Evolutionary conservation across 1,140 invertebrate species (phyloP), one percentile per base, ranked within the genome.

Genomic region (Mylabris phalerata): DNA sequence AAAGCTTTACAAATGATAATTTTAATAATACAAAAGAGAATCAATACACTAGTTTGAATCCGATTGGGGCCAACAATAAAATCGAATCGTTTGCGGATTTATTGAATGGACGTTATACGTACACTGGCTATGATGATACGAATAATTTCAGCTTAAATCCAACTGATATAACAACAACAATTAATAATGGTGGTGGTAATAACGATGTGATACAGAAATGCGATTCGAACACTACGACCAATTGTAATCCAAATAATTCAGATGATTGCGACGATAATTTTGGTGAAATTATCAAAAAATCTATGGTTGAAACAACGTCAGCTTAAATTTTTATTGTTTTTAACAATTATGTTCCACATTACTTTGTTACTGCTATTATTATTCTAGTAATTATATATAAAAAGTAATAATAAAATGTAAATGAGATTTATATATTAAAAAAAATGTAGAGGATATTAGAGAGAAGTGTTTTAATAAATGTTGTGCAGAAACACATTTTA

Each of bases 271-370:
- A 81, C 48, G 89, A 91, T 69, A 93, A 93, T 75, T 92, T 94
- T 73, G 90, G 90, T 41, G 90, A 93, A 79, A 90, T 94, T 59
- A 93, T 94, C 61, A 93, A 92, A 75, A 92, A 93, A 75, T 89
- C 90, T 38, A 92, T 93, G 80, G 90, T 93, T 65, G 92, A 93
- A 77, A 91, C 89, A 67, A 90, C 91, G 57, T 89, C 86, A 67
- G 89, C 88, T 74, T 90, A 84, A 79, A 48, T 59, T 59, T 48
- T 48, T 40, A 50, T 48, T 54, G 4, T 32, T 4, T 32, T 32
- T 32, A 32, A 32, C 67, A 66, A 70, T 70, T 70, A 69, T 64
- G 67, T 71, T 71, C 67, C 68, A 70, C 64, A 64, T 64, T 65
- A 63, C 62, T 60, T 48, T 38, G 40, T 55, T 55, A 64, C 60